Percentiles rank a stretch among this genome's conserved stretches.
Evolutionary conservation across 2,113 vertebrate genomes (phyloP).

Genomic region (Galemys pyrenaicus): DNA sequence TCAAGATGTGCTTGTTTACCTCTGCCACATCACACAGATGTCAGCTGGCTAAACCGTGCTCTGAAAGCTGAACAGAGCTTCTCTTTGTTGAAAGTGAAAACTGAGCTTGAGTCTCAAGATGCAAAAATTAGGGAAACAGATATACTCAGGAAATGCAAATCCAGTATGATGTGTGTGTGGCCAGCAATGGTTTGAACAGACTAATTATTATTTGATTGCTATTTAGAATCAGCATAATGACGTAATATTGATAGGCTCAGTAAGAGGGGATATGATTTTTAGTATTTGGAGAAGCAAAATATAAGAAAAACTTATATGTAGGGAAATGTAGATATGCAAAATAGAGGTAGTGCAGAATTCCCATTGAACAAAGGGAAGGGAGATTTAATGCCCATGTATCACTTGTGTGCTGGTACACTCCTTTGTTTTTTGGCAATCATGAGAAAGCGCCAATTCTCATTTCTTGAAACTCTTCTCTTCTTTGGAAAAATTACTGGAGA

Average conservation of each 20-base stretch:
- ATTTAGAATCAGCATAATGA: background rate
- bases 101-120: background rate
- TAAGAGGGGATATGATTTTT: background rate
- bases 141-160: slow-evolving; percentile 12
- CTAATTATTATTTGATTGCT: background rate
- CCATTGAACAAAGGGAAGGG: background rate
- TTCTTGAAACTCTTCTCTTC: background rate
- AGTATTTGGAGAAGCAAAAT: background rate
- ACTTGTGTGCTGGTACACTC: background rate
- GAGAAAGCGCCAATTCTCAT: background rate
- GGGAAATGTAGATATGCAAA: background rate
- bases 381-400: background rate
- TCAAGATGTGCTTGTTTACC: background rate
- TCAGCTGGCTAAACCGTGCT: background rate
- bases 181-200: background rate
- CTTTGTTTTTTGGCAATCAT: background rate
- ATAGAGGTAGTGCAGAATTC: background rate
- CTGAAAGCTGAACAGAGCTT: slow-evolving; percentile 6
- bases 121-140: background rate
- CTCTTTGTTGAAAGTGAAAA: background rate
- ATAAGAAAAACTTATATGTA: background rate
- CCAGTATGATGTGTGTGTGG: background rate
- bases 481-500: background rate
- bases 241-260: background rate
- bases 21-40: background rate